phyloP scores from a whole-genome alignment of 2,888 invertebrate species.

The Acleris literana region DNA sequence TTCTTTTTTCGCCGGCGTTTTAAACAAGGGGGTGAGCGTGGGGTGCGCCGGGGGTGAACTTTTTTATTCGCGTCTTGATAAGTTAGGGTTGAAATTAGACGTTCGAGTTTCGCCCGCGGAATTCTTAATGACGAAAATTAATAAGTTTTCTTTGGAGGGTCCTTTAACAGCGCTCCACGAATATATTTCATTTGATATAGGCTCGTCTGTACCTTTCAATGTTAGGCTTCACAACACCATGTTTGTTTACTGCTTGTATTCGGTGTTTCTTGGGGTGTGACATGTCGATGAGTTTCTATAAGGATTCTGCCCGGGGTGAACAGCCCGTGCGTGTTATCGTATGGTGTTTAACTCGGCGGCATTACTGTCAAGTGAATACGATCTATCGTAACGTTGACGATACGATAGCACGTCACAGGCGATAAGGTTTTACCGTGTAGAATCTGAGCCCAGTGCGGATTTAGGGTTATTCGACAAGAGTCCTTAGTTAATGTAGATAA shows the following conservation, averaged over 20 bases:
- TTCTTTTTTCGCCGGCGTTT: constrained; percentile 84
- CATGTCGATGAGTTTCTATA: too few relatives aligned
- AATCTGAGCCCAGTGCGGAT: too few relatives aligned
- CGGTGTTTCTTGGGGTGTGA: too few relatives aligned
- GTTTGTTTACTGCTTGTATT: neutral
- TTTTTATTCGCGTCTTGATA: constrained; percentile 85
- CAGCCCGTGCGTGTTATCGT: too few relatives aligned
- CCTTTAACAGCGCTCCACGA: constrained; percentile 63
- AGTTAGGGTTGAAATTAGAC: constrained; percentile 85
- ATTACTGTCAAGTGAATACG: too few relatives aligned
- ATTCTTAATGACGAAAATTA: constrained; percentile 84
- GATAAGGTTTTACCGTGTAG: too few relatives aligned
- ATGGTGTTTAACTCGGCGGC: too few relatives aligned
- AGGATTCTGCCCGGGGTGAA: too few relatives aligned
- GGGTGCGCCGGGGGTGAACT: constrained; percentile 79
- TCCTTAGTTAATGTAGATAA: too few relatives aligned
- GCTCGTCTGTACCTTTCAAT: constrained; percentile 5
- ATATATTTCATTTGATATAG: constrained; percentile 42
- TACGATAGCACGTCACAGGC: too few relatives aligned
- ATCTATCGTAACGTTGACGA: too few relatives aligned
- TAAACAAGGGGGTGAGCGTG: constrained; percentile 83
- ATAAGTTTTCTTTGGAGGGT: constrained; percentile 82
- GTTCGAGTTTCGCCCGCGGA: constrained; percentile 84
- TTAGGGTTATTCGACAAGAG: too few relatives aligned
- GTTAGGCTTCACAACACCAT: neutral